Evolutionary conservation across 2,113 vertebrate genomes (phyloP), one percentile per base, ranked within the genome.

Genomic region (Lepus americanus): DNA sequence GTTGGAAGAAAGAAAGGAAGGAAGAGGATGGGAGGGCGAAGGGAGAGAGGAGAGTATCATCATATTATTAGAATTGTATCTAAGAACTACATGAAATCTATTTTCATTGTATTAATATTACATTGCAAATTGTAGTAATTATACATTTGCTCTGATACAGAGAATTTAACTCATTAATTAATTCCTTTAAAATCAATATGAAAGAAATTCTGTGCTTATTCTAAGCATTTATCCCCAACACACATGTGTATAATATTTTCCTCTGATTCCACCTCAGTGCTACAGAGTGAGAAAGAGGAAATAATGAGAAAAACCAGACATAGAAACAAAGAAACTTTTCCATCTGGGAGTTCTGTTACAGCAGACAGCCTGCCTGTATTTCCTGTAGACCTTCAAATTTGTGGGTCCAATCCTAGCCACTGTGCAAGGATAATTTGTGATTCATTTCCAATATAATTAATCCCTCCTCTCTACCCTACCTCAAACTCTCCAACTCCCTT

Each of bases 271-370:
- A 31, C 36, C 88, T 83, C 81, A 70, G 23, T 92, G 72, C 73
- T 95, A 82, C 88, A 8, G 51, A 95, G 67, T 89, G 55, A 39
- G 55, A 29, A 90, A 94, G 87, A 81, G 39, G n/a, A 73, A 94
- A 77, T 82, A 86, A 27, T 94, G 94, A 96, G 92, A 89, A 93
- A 95, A 96, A 53, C 88, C 92, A 95, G 88, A 74, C 1, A 1
- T 82, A 64, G 27, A 94, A 95, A 66, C 83, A 36, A 44, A 94
- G 86, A 85, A 55, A 92, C 20, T 72, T 92, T 92, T 92, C 87
- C 79, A 89, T 79, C 63, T 53, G 86, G 73, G 90, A 79, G 36
- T 89, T 87, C 89, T 82, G n/a, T 70, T 74, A 61, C 44, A 23
- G 87, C 91, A 81, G 89, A 84, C 31, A 83, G 86, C 20, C 63